Evolutionary conservation across 2,797 vertebrate species (phyloP).

Genomic region (Sardinella longiceps): DNA sequence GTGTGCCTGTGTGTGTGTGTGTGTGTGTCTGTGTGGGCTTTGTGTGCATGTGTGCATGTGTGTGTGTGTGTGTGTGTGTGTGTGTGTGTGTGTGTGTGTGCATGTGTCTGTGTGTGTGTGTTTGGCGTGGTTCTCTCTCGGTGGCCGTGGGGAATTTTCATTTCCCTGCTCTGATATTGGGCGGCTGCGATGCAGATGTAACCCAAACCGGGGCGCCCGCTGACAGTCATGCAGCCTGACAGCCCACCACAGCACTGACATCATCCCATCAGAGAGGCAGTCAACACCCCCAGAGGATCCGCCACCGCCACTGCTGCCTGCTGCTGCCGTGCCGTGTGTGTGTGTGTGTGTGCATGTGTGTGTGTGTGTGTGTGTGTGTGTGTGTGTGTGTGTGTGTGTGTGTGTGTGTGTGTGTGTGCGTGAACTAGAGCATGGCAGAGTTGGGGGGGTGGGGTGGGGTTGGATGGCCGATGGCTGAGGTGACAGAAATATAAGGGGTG

Average conservation of each 20-base stretch:
- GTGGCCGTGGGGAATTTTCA: slow-evolving; percentile 48
- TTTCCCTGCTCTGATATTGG: slow-evolving; percentile 50
- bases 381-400: too few species aligned
- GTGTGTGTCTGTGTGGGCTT: background rate
- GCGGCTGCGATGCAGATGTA: slow-evolving; percentile 54
- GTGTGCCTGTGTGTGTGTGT: background rate
- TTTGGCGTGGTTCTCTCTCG: background rate
- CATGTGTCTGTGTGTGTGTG: slow-evolving; percentile 3
- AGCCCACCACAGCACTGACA: slow-evolving; percentile 48
- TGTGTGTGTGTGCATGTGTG: too few species aligned
- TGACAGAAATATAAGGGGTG: background rate
- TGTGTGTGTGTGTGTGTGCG: background rate
- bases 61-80: background rate
- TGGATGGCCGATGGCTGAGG: background rate
- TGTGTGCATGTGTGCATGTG: background rate
- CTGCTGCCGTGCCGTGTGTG: too few species aligned
- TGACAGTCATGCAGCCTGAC: slow-evolving; percentile 63
- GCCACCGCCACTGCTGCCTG: slow-evolving; percentile 37
- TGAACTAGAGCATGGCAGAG: background rate
- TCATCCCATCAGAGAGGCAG: slow-evolving; percentile 50
- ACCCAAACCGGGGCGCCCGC: slow-evolving; percentile 54
- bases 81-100: background rate
- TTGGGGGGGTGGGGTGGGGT: background rate
- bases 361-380: too few species aligned
- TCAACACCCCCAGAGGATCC: slow-evolving; percentile 39